Percentiles rank a stretch among this genome's conserved stretches.
Conservation (phyloP, 2,888 invertebrate species). For the Nomada ruficornis region DNA sequence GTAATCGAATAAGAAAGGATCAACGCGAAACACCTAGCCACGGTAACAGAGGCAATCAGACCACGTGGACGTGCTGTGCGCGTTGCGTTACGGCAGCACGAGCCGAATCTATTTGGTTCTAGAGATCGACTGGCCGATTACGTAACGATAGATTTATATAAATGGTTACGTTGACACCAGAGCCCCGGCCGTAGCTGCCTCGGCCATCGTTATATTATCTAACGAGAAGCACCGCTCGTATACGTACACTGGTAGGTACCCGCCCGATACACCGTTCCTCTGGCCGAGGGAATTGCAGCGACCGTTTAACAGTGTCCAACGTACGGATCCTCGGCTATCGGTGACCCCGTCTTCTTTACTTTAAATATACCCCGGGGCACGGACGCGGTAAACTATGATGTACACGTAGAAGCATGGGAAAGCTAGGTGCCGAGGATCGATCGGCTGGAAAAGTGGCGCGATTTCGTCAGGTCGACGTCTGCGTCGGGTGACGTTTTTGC, state of each 20-base stretch:
- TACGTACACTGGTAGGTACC: constrained; percentile 38
- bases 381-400: neutral
- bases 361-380: too few species aligned
- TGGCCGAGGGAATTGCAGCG: constrained; percentile 13
- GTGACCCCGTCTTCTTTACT: neutral
- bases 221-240: constrained; percentile 70
- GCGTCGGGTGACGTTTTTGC: constrained; percentile 63
- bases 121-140: constrained; percentile 80
- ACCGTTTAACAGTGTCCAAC: neutral
- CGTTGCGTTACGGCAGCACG: constrained; percentile 64
- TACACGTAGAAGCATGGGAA: neutral
- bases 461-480: constrained; percentile 42
- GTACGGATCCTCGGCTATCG: neutral
- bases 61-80: constrained; percentile 54
- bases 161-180: constrained; percentile 84
- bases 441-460: constrained; percentile 33
- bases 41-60: constrained; percentile 1
- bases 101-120: constrained; percentile 78
- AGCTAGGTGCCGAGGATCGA: constrained; percentile 30
- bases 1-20: neutral
- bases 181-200: constrained; percentile 69
- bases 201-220: constrained; percentile 78
- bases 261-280: constrained; percentile 21
- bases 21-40: constrained; percentile 8
- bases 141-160: constrained; percentile 84